These are phyloP conservation scores for Bubalus kerabau DNA, from an alignment of 2,113 vertebrate species.

Conservation along the genomic window DNA sequence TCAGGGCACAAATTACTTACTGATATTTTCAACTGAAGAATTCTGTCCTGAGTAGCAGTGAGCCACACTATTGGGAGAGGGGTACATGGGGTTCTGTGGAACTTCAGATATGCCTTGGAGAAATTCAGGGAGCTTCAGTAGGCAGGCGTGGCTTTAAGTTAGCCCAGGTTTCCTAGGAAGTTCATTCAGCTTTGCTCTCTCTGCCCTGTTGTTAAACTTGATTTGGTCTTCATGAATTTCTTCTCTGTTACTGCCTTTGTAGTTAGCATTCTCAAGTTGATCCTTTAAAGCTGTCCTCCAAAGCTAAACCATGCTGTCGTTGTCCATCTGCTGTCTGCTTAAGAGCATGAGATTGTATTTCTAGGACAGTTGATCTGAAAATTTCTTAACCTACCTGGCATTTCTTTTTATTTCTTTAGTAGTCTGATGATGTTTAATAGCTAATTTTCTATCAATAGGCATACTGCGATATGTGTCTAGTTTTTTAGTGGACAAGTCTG, in stretches of 20 bases:
- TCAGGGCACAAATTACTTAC: neutral
- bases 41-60: neutral
- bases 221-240: neutral
- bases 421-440: neutral
- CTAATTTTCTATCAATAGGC: neutral
- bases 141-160: neutral
- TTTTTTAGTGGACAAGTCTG: neutral
- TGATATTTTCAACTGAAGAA: neutral
- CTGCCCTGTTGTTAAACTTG: neutral
- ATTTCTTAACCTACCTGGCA: neutral
- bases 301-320: neutral
- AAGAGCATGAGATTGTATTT: neutral
- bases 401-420: conserved; percentile 20
- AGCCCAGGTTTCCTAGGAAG: neutral
- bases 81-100: neutral
- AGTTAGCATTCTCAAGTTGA: neutral
- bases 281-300: neutral
- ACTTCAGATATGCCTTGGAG: neutral
- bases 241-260: neutral
- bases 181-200: neutral
- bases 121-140: neutral
- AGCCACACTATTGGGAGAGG: neutral
- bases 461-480: neutral
- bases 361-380: neutral
- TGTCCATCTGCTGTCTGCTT: neutral